Conservation (phyloP, 2,888 invertebrate genomes). For the Polyommatus iphigenia region DNA sequence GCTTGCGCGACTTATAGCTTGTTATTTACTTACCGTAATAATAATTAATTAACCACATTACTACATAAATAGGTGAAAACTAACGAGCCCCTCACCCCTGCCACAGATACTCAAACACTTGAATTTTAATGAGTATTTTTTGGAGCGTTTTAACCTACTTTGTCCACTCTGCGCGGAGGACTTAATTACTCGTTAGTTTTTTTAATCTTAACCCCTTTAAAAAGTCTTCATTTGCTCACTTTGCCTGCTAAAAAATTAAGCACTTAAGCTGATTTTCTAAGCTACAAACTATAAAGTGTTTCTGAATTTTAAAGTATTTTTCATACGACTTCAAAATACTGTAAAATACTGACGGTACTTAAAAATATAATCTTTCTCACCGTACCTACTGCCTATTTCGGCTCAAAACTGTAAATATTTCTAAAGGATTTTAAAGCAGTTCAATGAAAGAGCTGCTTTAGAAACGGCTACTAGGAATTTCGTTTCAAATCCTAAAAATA, state of each 20-base stretch:
- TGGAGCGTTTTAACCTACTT: slow-evolving; percentile 30
- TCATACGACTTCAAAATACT: background rate
- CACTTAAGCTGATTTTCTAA: background rate
- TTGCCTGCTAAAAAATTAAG: slow-evolving; percentile 4
- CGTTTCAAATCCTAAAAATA: slow-evolving; percentile 19
- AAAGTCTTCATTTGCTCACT: slow-evolving; percentile 13
- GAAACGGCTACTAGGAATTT: slow-evolving; percentile 13
- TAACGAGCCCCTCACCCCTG: slow-evolving; percentile 2
- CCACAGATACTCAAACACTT: slow-evolving; percentile 24
- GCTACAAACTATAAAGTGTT: background rate
- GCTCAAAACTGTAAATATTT: background rate
- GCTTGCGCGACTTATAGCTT: no score
- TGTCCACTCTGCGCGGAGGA: slow-evolving; percentile 26
- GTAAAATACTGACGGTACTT: no score
- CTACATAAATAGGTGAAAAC: slow-evolving; percentile 17
- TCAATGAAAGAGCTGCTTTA: background rate
- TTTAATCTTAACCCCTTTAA: slow-evolving; percentile 9
- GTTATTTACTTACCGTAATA: background rate
- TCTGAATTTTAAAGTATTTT: background rate
- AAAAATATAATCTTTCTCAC: no score
- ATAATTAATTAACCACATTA: slow-evolving; percentile 4
- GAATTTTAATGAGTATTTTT: slow-evolving; percentile 30
- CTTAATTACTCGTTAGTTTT: slow-evolving; percentile 30
- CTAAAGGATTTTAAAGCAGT: background rate
- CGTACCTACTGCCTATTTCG: background rate